Evolutionary conservation across 37 sponge, comb jelly and placozoan species (phyloP).

Genomic region (Crambe crambe): DNA sequence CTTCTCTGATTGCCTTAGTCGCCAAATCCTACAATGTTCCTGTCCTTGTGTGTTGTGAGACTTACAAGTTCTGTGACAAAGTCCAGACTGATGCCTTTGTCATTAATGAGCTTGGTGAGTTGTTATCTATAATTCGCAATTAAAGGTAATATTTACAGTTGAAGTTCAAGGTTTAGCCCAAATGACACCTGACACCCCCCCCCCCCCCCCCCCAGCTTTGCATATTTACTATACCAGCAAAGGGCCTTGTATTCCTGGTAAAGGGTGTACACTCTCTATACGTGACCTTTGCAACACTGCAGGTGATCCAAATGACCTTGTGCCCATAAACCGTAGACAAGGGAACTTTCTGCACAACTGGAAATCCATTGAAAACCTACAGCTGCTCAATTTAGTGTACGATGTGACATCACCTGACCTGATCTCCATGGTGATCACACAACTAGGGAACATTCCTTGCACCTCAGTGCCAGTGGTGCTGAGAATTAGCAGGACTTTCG

Average conservation of each 20-base stretch:
- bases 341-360: constrained; percentile 71
- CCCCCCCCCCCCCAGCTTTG: no score
- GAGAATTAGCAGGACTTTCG: constrained; percentile 59
- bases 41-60: constrained; percentile 98
- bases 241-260: no score
- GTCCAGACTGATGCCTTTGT: constrained; percentile 98
- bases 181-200: no score
- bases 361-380: constrained; percentile 63
- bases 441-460: constrained; percentile 92
- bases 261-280: no score
- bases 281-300: no score
- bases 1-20: constrained; percentile 87
- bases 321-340: constrained; percentile 32
- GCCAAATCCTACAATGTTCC: constrained; percentile 96
- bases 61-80: constrained; percentile 96
- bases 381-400: constrained; percentile 92
- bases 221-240: no score
- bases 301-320: constrained; percentile 95
- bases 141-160: no score
- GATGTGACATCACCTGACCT: constrained; percentile 96
- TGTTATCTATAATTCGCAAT: no score
- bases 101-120: constrained; percentile 94
- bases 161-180: no score
- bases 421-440: constrained; percentile 95
- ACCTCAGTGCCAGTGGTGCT: constrained; percentile 98